A percentile compares a stretch with the other conserved stretches of the same genome.
These are phyloP conservation scores for Gobiocypris rarus DNA, from an alignment of 2,113 vertebrate species.

Conservation along the genomic window DNA sequence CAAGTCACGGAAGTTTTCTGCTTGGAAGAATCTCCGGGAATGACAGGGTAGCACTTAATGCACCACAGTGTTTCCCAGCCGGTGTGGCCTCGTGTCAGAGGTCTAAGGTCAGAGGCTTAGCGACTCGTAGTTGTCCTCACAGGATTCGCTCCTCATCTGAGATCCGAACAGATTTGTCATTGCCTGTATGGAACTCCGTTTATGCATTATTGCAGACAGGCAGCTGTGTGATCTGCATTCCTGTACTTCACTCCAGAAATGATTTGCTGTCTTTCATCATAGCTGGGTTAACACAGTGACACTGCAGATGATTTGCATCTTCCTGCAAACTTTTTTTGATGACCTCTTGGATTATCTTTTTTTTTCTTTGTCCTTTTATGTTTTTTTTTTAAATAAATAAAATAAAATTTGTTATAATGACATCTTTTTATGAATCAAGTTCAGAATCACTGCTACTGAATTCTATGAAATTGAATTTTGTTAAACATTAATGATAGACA, in stretches of 20 bases:
- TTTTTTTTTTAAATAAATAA: background rate
- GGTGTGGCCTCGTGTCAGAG: conserved; percentile 16
- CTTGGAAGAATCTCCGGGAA: conserved; percentile 53
- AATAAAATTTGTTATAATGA: no score
- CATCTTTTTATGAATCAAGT: no score
- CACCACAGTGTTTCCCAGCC: conserved; percentile 52
- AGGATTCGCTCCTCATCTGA: conserved; percentile 21
- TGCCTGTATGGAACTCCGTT: background rate
- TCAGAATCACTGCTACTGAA: no score
- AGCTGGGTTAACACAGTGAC: conserved; percentile 52
- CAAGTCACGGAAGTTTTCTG: conserved; percentile 55
- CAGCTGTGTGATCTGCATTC: conserved; percentile 5
- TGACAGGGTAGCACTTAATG: conserved; percentile 63
- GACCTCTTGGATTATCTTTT: background rate
- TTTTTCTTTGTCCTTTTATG: background rate
- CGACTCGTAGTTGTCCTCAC: background rate
- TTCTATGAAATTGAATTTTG: no score
- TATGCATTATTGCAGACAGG: background rate
- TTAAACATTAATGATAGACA: no score
- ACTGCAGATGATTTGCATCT: conserved; percentile 58
- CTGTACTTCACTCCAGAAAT: conserved; percentile 58
- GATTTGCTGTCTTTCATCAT: conserved; percentile 55
- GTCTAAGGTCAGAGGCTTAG: conserved; percentile 17
- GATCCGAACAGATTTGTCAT: background rate
- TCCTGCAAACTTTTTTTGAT: conserved; percentile 25